Percentiles rank a stretch among this genome's conserved stretches.
These are phyloP conservation scores for Archips xylosteana DNA, from an alignment of 2,888 invertebrate genomes.

Conservation along the genomic window DNA sequence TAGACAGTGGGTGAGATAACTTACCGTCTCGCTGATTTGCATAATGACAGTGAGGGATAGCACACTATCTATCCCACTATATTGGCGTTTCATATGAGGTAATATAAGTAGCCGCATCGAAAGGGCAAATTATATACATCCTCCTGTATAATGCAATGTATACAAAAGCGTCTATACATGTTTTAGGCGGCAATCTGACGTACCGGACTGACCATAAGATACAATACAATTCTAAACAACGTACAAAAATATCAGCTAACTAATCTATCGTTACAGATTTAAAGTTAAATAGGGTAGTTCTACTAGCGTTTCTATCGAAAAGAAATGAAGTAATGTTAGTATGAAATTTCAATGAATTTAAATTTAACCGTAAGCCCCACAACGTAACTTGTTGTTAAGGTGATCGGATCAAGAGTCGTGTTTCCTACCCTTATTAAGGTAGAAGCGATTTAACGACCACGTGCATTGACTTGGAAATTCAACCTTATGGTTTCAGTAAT, in stretches of 20 bases:
- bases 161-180: conserved; percentile 25
- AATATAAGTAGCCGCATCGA: neutral
- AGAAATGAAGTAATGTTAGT: too few species aligned
- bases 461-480: too few species aligned
- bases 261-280: neutral
- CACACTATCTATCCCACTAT: neutral
- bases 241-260: neutral
- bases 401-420: too few species aligned
- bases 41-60: neutral
- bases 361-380: too few species aligned
- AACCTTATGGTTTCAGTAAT: too few species aligned
- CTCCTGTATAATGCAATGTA: conserved; percentile 3
- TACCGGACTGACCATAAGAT: conserved; percentile 33
- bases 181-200: conserved; percentile 40
- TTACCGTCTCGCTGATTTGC: neutral
- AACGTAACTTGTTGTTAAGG: too few species aligned
- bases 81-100: neutral
- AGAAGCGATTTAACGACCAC: too few species aligned
- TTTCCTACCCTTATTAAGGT: too few species aligned
- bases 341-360: too few species aligned
- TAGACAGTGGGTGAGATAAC: neutral
- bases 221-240: neutral
- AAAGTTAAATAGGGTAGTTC: neutral
- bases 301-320: too few species aligned
- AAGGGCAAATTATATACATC: conserved; percentile 1